Percentiles rank a stretch among this genome's conserved stretches.
phyloP scores from a whole-genome alignment of 2,113 vertebrate species.

The Apeltes quadracus region DNA sequence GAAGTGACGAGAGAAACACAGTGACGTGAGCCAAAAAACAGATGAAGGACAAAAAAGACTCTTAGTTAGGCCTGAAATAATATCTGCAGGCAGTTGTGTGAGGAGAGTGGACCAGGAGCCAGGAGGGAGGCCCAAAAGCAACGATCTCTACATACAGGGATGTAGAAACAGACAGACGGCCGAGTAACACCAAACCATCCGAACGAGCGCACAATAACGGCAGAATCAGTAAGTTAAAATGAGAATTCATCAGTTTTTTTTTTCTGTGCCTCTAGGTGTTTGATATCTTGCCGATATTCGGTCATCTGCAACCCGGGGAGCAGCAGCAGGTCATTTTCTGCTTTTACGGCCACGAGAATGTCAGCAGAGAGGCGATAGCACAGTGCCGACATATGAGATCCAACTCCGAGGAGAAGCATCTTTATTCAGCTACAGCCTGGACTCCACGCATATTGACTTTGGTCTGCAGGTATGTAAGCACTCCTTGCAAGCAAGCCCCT shows the following conservation, averaged over 20 bases:
- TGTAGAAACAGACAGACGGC: not conserved
- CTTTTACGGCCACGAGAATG: slow-evolving; percentile 84
- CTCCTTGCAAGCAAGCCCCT: too few relatives aligned
- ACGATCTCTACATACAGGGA: not conserved
- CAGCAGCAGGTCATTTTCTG: slow-evolving; percentile 78
- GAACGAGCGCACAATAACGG: not conserved
- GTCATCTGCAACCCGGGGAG: slow-evolving; percentile 80
- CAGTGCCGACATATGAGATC: slow-evolving; percentile 84
- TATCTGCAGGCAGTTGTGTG: not conserved
- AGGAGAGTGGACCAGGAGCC: not conserved
- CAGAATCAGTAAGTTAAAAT: not conserved
- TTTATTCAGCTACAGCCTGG: too few relatives aligned
- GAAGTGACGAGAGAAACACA: not conserved
- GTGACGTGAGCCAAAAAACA: not conserved
- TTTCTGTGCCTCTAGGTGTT: slow-evolving; percentile 81
- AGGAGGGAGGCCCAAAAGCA: not conserved
- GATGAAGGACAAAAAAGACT: not conserved
- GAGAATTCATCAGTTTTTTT: not conserved
- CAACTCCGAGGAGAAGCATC: too few relatives aligned
- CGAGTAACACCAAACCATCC: not conserved
- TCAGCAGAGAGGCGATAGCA: slow-evolving; percentile 70
- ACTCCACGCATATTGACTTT: slow-evolving; percentile 72
- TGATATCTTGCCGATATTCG: slow-evolving; percentile 82
- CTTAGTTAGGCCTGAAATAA: not conserved
- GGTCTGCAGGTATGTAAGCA: slow-evolving; percentile 82